Evolutionary conservation across 35 echinoderm and acorn worm species (phyloP), one percentile per base, ranked within the genome.

Genomic region (Hemicentrotus pulcherrimus): DNA sequence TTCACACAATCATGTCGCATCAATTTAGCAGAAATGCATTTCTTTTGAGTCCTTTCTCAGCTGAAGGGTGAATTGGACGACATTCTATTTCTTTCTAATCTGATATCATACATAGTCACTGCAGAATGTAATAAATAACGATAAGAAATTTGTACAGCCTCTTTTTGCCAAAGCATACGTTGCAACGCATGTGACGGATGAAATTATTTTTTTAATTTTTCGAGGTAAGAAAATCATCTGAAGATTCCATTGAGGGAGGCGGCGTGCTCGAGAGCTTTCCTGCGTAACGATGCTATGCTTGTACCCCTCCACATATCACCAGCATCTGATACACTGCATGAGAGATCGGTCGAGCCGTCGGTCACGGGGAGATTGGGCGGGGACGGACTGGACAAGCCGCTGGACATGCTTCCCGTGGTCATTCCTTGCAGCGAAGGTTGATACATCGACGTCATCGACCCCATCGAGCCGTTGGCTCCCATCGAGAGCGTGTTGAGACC

Each of bases 291-390:
- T 10, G 98, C 98, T 55, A 99, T 99, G 95, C 98, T 99, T 11
- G 98, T 99, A 33, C 98, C 98, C 30, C 98, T 85, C 98, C 97
- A 99, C 96, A 99, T 97, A 70, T 99, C 98, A 16, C 96, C 96
- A n/a, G 94, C 95, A 35, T 98, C 97, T 11, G 94, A 94, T 10
- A 95, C 95, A 46, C 95, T 94, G 91, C 96, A 96, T 45, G 97
- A 95, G 47, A 96, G 59, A 95, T 96, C 96, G 48, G 94, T 92
- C 14, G 95, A 94, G 48, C 95, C 91, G 85, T 95, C 98, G 47
- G 88, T 91, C 28, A 92, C 95, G 91, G 96, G 95, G 50, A 95
- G 94, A 65, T 94, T 95, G 30, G 98, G 94, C 31, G 96, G 91
- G 59, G 96, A 95, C 78, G 97, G 95, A 31, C 94, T 95, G 47